A percentile compares a stretch with the other conserved stretches of the same genome.
Evolutionary conservation across 1,140 invertebrate species (phyloP).

Genomic region (Tetramorium alpestre): DNA sequence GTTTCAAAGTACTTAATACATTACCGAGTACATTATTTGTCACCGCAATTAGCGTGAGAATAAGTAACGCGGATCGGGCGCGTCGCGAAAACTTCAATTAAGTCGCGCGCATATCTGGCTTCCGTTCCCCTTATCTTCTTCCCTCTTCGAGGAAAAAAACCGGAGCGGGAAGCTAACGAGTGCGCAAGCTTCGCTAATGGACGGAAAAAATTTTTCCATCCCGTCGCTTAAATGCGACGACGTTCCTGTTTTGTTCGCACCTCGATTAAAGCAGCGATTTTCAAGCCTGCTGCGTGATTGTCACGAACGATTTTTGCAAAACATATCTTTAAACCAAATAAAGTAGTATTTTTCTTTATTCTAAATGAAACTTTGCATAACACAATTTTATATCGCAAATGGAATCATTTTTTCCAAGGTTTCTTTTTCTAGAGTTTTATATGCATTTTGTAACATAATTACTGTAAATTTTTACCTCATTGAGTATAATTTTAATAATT

Average conservation of each 20-base stretch:
- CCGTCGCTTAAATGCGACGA: constrained; percentile 48
- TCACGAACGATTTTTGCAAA: constrained; percentile 39
- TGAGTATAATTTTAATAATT: not conserved
- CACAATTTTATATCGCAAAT: not conserved
- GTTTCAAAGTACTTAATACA: constrained; percentile 70
- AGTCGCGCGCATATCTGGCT: constrained; percentile 52
- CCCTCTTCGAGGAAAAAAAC: not conserved
- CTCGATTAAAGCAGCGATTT: constrained; percentile 63
- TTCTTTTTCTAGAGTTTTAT: not conserved
- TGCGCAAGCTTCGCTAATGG: constrained; percentile 38
- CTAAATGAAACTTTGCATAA: not conserved
- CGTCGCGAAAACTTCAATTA: constrained; percentile 72
- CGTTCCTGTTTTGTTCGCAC: constrained; percentile 64
- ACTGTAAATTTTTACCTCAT: not conserved
- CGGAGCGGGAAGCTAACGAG: constrained; percentile 56
- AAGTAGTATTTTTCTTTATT: not conserved
- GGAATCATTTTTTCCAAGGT: not conserved
- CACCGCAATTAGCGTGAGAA: constrained; percentile 72
- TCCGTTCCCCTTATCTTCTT: constrained; percentile 23
- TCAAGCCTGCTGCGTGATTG: not conserved
- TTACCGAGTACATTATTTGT: constrained; percentile 73
- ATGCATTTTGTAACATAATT: not conserved
- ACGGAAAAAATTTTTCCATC: constrained; percentile 57
- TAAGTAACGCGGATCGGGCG: constrained; percentile 66
- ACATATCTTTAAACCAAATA: constrained; percentile 12